phyloP scores from a whole-genome alignment of 2,888 invertebrate genomes.

The Anticlea derivata region DNA sequence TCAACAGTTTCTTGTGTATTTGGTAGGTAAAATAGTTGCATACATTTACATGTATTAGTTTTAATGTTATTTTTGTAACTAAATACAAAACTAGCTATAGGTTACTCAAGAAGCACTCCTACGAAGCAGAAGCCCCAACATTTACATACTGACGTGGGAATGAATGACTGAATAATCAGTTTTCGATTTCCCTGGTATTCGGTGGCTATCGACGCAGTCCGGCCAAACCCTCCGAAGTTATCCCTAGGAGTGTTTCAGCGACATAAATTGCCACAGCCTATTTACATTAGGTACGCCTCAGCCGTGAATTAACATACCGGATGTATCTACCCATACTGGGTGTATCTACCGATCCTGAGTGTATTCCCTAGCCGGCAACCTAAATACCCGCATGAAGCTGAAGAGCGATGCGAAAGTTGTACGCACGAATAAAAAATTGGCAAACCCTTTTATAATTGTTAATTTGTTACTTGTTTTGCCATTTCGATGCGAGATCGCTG shows the following conservation, averaged over 20 bases:
- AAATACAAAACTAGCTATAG: too few relatives aligned
- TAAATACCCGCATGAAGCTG: constrained; percentile 56
- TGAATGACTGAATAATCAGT: constrained; percentile 57
- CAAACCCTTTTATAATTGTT: constrained; percentile 29
- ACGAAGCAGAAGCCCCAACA: constrained; percentile 10
- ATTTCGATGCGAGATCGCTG: constrained; percentile 8
- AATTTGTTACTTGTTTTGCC: constrained; percentile 25
- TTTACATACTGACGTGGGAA: constrained; percentile 49
- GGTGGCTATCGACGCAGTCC: constrained; percentile 43
- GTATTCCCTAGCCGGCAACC: constrained; percentile 65
- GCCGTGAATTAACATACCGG: constrained; percentile 75
- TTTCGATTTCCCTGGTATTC: constrained; percentile 44
- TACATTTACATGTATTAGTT: too few relatives aligned
- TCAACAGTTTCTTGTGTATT: too few relatives aligned
- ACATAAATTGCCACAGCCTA: constrained; percentile 74
- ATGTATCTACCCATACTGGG: constrained; percentile 16
- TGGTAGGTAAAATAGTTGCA: too few relatives aligned
- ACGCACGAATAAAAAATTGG: constrained; percentile 22
- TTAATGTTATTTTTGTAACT: too few relatives aligned
- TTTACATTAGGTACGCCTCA: constrained; percentile 70
- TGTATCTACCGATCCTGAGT: constrained; percentile 15
- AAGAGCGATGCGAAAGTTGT: constrained; percentile 38
- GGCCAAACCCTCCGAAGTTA: constrained; percentile 48
- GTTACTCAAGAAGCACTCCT: neutral
- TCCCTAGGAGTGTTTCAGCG: constrained; percentile 69